A percentile compares a stretch with the other conserved stretches of the same genome.
Conservation (phyloP, 2,888 invertebrate genomes). For the Mythimna lalbum region DNA sequence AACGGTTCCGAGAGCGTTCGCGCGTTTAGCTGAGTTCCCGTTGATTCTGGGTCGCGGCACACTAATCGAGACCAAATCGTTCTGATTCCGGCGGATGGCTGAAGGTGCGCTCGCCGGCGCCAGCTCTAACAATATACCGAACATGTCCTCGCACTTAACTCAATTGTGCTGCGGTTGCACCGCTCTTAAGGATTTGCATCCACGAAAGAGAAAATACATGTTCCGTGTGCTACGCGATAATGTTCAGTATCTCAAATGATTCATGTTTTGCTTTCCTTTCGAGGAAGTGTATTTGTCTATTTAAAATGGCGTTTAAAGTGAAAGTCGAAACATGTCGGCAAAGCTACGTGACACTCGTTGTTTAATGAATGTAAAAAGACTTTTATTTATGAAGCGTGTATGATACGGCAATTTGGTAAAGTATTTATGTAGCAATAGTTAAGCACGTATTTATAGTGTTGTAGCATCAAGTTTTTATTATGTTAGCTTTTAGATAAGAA, state of each 20-base stretch:
- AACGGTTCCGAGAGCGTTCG: conserved; percentile 85
- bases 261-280: conserved; percentile 83
- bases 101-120: conserved; percentile 64
- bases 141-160: conserved; percentile 47
- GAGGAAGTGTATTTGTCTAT: conserved; percentile 80
- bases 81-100: conserved; percentile 61
- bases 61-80: conserved; percentile 73
- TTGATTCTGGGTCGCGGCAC: conserved; percentile 82
- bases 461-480: conserved; percentile 5
- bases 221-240: conserved; percentile 70
- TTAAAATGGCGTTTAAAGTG: conserved; percentile 79
- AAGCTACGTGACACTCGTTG: conserved; percentile 72
- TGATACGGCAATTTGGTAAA: conserved; percentile 10
- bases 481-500: conserved; percentile 19
- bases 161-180: conserved; percentile 40
- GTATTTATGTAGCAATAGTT: conserved; percentile 5
- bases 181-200: conserved; percentile 57
- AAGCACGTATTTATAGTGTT: neutral
- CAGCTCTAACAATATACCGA: conserved; percentile 22
- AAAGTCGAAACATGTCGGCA: conserved; percentile 80
- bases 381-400: conserved; percentile 18
- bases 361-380: conserved; percentile 35
- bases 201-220: conserved; percentile 80
- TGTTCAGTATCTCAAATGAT: conserved; percentile 72
- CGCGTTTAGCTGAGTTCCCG: conserved; percentile 78